Base-by-base conservation (phyloP, 2,888 invertebrate genomes). In the Harpagoxenus sublaevis region DNA sequence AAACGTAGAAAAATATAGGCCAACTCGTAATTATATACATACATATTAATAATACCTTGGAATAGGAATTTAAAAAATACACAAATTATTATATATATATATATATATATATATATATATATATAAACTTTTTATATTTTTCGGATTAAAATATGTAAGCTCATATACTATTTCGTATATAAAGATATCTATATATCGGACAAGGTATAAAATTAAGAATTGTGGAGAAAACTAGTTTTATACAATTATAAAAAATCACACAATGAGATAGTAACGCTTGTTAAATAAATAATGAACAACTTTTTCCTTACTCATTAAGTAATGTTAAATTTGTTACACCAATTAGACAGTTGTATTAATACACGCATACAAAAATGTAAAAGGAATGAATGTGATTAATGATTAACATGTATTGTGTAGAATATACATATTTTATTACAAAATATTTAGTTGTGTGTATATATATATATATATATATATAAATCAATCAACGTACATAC, bases 401-500 rank as follows among this genome's bases (percentile, higher is more conserved):
- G 45, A 70, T 85, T 78, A 78, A 75, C 73, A 23, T 55, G 39
- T 77, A 84, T 92, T 89, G 86, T 87, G 87, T 90, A 92, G 91
- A 93, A 92, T 91, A 89, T 92, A 84, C 23, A 23, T 39, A 42
- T 35, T 94, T 94, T 94, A 94, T 94, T 94, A 94, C 91, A 94
- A 94, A 94, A 94, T 94, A 93, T 90, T 90, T 89, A 89, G 86
- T 90, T 88, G n/a, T n/a, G n/a, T n/a, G n/a, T n/a, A n/a, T n/a
- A n/a, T n/a, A 86, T 90, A 87, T 88, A 82, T 79, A 31, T 70
- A 39, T 23, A 23, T 23, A 23, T 23, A 23, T 23, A 23, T 23
- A 23, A 23, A 84, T 83, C 18, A n/a, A 35, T 35, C 1, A 57
- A 81, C 60, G 83, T 42, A 74, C 45, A 23, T 74, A 60, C 35